Percentiles rank a stretch among this genome's conserved stretches.
Conservation (phyloP, 2,797 vertebrate species). For the Hypotaenidia okinawae region DNA sequence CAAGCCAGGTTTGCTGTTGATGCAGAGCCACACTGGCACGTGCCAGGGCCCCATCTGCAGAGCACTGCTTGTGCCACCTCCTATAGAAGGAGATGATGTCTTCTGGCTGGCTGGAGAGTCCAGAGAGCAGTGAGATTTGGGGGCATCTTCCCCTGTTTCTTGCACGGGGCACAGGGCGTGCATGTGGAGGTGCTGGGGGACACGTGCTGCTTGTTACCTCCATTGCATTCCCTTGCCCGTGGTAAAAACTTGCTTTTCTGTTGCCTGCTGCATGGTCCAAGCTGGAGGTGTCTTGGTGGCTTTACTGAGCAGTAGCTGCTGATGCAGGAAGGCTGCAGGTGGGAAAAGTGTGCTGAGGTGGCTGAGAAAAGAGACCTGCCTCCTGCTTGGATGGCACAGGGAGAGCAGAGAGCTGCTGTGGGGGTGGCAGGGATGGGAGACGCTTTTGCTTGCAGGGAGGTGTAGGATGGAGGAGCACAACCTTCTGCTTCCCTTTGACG, state of each 20-base stretch:
- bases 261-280: not conserved
- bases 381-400: not conserved
- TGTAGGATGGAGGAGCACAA: not conserved
- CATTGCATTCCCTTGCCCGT: fast-evolving
- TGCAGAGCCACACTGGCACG: not conserved
- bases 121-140: not conserved
- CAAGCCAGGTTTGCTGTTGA: not conserved
- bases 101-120: not conserved
- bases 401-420: not conserved
- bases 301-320: not conserved
- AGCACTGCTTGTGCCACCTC: fast-evolving
- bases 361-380: not conserved
- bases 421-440: fast-evolving
- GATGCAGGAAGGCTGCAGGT: not conserved
- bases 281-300: not conserved
- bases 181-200: not conserved
- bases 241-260: not conserved
- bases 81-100: not conserved
- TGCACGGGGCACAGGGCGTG: not conserved
- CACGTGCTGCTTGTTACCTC: fast-evolving
- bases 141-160: not conserved
- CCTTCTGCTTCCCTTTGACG: not conserved
- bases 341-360: not conserved
- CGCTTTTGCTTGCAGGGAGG: not conserved
- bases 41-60: not conserved